Evolutionary conservation across 2,113 vertebrate species (phyloP), one percentile per base, ranked within the genome.

Genomic region (Tichodroma muraria): DNA sequence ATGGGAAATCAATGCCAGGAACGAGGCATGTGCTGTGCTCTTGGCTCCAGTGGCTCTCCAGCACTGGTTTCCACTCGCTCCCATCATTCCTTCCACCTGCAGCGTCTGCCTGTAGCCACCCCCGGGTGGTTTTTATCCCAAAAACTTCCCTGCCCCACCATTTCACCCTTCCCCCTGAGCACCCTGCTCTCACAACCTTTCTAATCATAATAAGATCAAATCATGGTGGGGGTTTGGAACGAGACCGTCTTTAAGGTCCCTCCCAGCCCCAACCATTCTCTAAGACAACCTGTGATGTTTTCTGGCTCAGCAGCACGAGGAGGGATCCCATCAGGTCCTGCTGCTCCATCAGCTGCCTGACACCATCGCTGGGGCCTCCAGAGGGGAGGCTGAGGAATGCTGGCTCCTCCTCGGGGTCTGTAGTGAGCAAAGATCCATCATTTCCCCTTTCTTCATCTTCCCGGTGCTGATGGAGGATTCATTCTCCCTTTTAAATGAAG

Each of bases 201-300:
- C 18, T 6, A 3, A 9, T 38, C 6, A 0, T 0, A 4, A 8
- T 15, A 3, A 54, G 28, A 27, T 13, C 14, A 18, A 76, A 69
- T 13, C 78, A 4, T 3, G 53, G 24, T 10, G 31, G n/a, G 35
- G 22, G 16, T 35, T 54, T 40, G 63, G 78, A 61, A 54, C 1
- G 0, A 27, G 24, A 9, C 1, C 24, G 20, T 8, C 40, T 13
- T 5, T 21, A 17, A 45, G 16, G 8, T 19, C 23, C 60, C 10
- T 61, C 54, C 40, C 49, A 54, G 37, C 21, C n/a, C 70, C 42
- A 40, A 19, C 21, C 61, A 11, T 31, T 21, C 53, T 21, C 52
- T 24, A 1, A 75, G 44, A 6, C 3, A n/a, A 4, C 6, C 70
- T 22, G 7, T 2, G 2, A 4, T 1, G 1, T 40, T 59, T 59